Percentiles rank a stretch among this genome's conserved stretches.
phyloP scores from a whole-genome alignment of 2,888 invertebrate species.

The Drosophila mayaguana region DNA sequence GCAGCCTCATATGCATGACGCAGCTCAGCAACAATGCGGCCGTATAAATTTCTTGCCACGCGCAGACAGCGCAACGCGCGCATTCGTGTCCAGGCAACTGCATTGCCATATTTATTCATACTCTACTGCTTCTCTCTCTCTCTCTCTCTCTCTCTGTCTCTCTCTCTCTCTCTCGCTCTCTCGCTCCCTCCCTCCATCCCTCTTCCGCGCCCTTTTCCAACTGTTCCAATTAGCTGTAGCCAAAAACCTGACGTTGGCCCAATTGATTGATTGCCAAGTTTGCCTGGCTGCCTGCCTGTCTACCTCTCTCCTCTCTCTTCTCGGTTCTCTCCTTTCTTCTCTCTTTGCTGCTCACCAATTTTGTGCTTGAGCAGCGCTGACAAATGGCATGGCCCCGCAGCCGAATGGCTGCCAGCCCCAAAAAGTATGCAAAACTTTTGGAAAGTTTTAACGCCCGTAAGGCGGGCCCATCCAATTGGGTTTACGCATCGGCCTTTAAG shows the following conservation, averaged over 20 bases:
- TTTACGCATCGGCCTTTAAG: constrained; percentile 24
- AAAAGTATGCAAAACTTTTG: constrained; percentile 77
- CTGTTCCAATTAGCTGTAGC: constrained; percentile 62
- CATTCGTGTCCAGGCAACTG: constrained; percentile 28
- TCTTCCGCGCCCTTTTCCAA: neutral
- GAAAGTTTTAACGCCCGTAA: constrained; percentile 61
- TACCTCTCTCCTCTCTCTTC: neutral
- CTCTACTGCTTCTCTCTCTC: neutral
- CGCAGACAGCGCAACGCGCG: neutral
- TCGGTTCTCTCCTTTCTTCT: neutral
- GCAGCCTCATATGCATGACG: constrained; percentile 14
- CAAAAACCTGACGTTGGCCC: constrained; percentile 45
- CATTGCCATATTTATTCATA: constrained; percentile 18
- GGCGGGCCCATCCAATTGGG: constrained; percentile 12
- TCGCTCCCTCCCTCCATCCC: neutral
- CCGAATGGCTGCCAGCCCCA: constrained; percentile 39
- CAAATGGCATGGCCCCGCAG: constrained; percentile 59
- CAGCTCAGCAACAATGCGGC: constrained; percentile 18
- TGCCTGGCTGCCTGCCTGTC: constrained; percentile 19
- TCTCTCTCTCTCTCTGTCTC: neutral
- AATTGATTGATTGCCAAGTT: constrained; percentile 78
- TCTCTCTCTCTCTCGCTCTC: neutral
- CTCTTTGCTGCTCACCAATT: constrained; percentile 34
- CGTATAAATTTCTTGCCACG: constrained; percentile 15
- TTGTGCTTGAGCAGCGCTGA: constrained; percentile 62